Evolutionary conservation across 2,888 invertebrate species (phyloP), one percentile per base, ranked within the genome.

Genomic region (Nipponacmea schrenckii): DNA sequence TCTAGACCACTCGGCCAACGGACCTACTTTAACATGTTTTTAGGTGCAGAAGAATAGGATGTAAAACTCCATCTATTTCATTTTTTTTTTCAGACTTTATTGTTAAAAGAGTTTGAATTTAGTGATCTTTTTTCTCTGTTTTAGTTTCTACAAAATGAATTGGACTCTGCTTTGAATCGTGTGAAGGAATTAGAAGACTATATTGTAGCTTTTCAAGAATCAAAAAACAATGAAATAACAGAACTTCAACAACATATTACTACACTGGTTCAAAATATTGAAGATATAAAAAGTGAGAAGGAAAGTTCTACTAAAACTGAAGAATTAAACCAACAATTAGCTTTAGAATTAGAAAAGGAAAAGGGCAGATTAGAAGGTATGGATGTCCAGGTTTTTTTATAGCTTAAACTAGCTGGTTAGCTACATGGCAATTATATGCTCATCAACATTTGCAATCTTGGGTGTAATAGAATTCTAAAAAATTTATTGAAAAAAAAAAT

Each of bases 301-400:
- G 65, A 39, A 46, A 81, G 81, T 66, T 73, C 75, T 15, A 77
- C 80, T 62, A 79, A 78, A 39, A 70, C 75, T 5, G 78, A 80
- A n/a, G 82, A 84, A 48, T 74, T 80, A 45, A 85, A 82, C 71
- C 81, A 85, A 73, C 78, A 84, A 45, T 77, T 87, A 56, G 81
- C 83, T 26, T 74, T 90, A 45, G 87, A 89, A 48, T 77, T 89
- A 69, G 89, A 89, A 77, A 87, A 85, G 73, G 89, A 90, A 74
- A 85, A 83, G 72, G 89, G 89, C 10, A 80, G 85, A 77, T 78
- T 89, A 31, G 84, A 85, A 70, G 88, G 89, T 87, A 69, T 31
- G 45, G 27, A 20, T 46, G 26, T 39, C n/a, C n/a, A 39, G 4
- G 7, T 31, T 8, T 39, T 8, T 39, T 39, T 39, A 1, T 8